Evolutionary conservation across 2,888 invertebrate genomes (phyloP).

Genomic region (Formica aserva): DNA sequence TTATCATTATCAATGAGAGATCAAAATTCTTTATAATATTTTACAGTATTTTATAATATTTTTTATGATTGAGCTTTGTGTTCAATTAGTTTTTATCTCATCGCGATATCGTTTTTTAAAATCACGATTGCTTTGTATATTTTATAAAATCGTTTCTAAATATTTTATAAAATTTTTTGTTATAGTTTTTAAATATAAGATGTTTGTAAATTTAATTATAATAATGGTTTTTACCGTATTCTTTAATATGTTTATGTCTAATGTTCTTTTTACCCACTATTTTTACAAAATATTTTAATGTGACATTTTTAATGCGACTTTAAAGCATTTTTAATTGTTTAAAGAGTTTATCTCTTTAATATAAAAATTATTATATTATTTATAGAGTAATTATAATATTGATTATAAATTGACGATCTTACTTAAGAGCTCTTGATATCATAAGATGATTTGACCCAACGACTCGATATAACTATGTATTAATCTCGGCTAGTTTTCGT

Average conservation of each 20-base stretch:
- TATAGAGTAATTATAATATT: constrained; percentile 2
- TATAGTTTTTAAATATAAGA: not conserved
- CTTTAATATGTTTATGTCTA: not conserved
- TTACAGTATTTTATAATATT: not conserved
- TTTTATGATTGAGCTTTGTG: not conserved
- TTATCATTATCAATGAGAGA: not conserved
- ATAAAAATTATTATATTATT: constrained; percentile 3
- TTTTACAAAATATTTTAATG: not conserved
- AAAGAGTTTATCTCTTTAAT: not conserved
- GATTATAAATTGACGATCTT: constrained; percentile 59
- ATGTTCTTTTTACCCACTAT: not conserved
- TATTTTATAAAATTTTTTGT: not conserved
- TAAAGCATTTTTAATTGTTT: not conserved
- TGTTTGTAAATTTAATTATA: not conserved
- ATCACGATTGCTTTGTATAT: not conserved
- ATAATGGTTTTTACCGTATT: not conserved
- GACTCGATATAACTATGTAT: constrained; percentile 64
- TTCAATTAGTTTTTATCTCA: not conserved
- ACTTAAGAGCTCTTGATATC: constrained; percentile 73
- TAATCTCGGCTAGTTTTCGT: constrained; percentile 12
- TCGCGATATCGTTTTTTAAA: not conserved
- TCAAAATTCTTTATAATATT: not conserved
- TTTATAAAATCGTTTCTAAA: no score
- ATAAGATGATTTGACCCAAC: constrained; percentile 64
- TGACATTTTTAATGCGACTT: not conserved